Base-by-base conservation (phyloP, 2,113 vertebrate species). In the Gymnarchus niloticus region DNA sequence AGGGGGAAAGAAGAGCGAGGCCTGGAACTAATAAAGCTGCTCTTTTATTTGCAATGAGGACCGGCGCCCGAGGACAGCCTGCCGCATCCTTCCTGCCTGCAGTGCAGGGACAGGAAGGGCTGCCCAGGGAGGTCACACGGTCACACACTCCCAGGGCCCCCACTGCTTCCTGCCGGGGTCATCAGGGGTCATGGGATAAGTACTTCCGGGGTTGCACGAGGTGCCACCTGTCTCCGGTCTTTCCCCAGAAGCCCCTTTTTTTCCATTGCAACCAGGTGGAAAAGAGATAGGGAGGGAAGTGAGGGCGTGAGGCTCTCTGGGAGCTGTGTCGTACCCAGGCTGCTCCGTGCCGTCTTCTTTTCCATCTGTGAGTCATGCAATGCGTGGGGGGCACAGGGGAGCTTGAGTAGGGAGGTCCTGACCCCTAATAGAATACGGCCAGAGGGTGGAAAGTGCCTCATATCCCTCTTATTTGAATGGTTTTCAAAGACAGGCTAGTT, bases 81-180 rank as follows among this genome's bases (percentile, higher is more conserved):
- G 94, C 96, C 92, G 92, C 95, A 96, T 96, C 95, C 95, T 96
- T 96, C 95, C 96, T 96, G 91, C 93, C 95, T 94, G 93, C 87
- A 89, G 93, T 94, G 87, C 84, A 46, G 88, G 91, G 85, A 92
- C 93, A 94, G 94, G 95, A 95, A 93, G 93, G 90, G 90, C 90
- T 91, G 52, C 89, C 90, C 85, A 86, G 86, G 88, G 90, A 91
- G 95, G 94, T 95, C 94, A 93, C 48, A 87, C 89, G 92, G 93
- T 92, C 89, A 69, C 86, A 48, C 91, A 93, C 92, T 92, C 87
- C 84, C 33, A 4, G 54, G 14, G 81, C 85, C 88, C 88, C 83
- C 86, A 91, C 91, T 89, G 85, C 48, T 88, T 61, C 84, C 17
- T 2, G 86, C 59, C 52, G 33, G 85, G 92, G 91, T 92, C 86